phyloP scores from a whole-genome alignment of 2,888 invertebrate genomes.

The Xestia rhomboidea region DNA sequence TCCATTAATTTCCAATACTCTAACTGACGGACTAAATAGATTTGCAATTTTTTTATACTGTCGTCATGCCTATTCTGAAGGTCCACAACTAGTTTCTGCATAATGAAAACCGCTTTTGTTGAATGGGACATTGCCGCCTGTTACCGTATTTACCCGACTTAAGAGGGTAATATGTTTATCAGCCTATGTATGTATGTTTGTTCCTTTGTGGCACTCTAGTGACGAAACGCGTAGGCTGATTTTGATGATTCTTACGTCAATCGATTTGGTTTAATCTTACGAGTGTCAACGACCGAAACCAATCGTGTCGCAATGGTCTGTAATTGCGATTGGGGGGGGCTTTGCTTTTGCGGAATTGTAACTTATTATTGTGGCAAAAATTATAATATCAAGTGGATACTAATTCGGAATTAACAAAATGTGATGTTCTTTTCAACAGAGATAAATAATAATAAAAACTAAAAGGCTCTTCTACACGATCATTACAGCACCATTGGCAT shows the following conservation, averaged over 20 bases:
- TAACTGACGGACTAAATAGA: too few relatives aligned
- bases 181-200: too few relatives aligned
- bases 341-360: neutral
- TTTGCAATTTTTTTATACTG: too few relatives aligned
- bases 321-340: neutral
- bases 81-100: neutral
- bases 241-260: too few relatives aligned
- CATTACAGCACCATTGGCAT: neutral
- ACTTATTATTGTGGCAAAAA: neutral
- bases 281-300: neutral
- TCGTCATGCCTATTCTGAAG: too few relatives aligned
- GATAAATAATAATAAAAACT: conserved; percentile 4
- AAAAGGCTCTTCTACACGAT: conserved; percentile 20
- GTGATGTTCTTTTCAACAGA: conserved; percentile 13
- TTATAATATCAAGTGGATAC: neutral
- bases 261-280: too few relatives aligned
- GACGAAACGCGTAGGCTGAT: too few relatives aligned
- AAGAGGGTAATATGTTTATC: too few relatives aligned
- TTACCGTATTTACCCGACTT: neutral
- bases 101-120: neutral
- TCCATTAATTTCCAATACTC: too few relatives aligned
- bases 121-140: neutral
- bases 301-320: neutral
- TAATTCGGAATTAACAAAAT: neutral
- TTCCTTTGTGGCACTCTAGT: too few relatives aligned